Conservation (phyloP, 2,797 vertebrate genomes). For the Garrulus glandarius region DNA sequence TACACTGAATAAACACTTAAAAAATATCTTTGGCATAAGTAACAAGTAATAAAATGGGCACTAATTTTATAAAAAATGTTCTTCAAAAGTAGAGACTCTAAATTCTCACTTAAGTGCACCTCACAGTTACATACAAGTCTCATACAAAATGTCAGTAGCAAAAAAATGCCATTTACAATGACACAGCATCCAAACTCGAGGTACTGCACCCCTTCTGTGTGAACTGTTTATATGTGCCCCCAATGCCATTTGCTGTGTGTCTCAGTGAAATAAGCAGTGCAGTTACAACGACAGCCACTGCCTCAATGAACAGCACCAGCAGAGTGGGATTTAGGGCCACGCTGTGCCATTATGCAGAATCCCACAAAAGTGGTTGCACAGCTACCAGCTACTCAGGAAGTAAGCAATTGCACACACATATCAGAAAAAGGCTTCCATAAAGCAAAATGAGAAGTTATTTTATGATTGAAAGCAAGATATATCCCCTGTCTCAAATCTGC, state of each 20-base stretch:
- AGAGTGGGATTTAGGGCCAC: background rate
- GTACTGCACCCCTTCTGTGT: background rate
- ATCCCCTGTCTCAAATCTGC: background rate
- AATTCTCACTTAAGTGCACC: background rate
- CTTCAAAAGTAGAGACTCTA: conserved; percentile 2
- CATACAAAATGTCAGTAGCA: background rate
- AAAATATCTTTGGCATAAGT: conserved; percentile 20
- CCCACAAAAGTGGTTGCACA: background rate
- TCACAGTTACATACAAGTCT: background rate
- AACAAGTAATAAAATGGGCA: background rate
- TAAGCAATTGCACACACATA: background rate
- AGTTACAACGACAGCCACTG: background rate
- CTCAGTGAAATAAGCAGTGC: background rate
- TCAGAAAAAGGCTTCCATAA: background rate
- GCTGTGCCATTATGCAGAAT: background rate
- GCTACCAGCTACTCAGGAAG: background rate
- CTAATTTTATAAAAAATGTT: conserved; percentile 53
- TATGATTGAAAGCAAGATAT: background rate
- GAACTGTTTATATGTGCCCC: background rate
- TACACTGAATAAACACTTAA: conserved; percentile 42
- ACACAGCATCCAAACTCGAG: background rate
- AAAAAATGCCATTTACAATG: background rate
- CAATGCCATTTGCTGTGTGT: background rate
- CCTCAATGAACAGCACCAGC: background rate
- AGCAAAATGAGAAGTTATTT: background rate